Evolutionary conservation across 2,888 invertebrate genomes (phyloP), one percentile per base, ranked within the genome.

Genomic region (Prosopocoilus inquinatus): DNA sequence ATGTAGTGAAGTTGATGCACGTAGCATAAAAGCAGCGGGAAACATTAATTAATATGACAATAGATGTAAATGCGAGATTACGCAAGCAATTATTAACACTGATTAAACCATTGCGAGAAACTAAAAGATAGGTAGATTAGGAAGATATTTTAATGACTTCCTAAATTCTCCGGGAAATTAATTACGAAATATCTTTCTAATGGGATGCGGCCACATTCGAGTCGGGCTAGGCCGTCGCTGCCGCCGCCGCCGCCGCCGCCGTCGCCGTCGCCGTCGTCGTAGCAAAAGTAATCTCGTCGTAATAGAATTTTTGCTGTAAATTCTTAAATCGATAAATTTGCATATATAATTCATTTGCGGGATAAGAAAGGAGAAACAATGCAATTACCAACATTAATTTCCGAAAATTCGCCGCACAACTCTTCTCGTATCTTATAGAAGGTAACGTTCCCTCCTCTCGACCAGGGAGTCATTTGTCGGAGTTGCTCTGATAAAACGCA

Each of bases 401-500:
- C 47, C 41, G 47, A 47, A 53, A 53, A 53, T 48, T 48, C 48
- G 39, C 32, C 33, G 47, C 53, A n/a, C 53, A 53, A 53, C 53
- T 53, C 53, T 53, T 53, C 47, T 48, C 35, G n/a, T 41, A 9
- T 43, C 15, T 36, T 43, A 53, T 43, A 35, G 34, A 7, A 28
- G 33, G 45, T 45, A 50, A 45, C 20, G 35, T 50, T 9, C 49
- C 15, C 47, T 47, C 47, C 33, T 13, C 35, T 12, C 36, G 7
- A n/a, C 38, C 36, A 34, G 67, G 74, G 74, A 74, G 70, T 73
- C 75, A 75, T 75, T 75, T 74, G 74, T 73, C 67, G 67, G 68
- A 72, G 73, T 70, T 56, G 65, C 70, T 68, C 68, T 71, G 74
- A 74, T 74, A 75, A 75, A 74, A 75, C 73, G 72, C 72, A 74